Conservation (phyloP, 2,797 vertebrate genomes). For the Oceanodroma leucorhoa region DNA sequence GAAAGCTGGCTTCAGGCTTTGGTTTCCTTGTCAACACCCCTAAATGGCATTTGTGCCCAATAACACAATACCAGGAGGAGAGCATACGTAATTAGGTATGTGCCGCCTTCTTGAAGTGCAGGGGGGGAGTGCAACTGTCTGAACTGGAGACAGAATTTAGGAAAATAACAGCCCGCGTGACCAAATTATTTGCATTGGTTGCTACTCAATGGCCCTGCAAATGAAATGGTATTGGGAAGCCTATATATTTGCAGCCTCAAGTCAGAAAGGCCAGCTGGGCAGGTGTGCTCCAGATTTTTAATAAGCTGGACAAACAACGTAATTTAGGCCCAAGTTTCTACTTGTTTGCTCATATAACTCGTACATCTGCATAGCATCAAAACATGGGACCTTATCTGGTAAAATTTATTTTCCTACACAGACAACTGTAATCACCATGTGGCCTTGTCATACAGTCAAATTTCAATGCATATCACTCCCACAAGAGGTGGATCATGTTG, state of each 20-base stretch:
- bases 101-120: neutral
- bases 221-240: neutral
- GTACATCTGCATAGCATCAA: neutral
- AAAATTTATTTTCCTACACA: neutral
- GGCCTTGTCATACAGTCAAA: neutral
- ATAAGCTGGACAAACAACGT: neutral
- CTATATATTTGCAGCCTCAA: neutral
- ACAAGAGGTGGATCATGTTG: neutral
- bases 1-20: constrained; percentile 2
- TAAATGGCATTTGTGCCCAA: neutral
- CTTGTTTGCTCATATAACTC: neutral
- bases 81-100: neutral
- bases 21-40: constrained; percentile 7
- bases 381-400: neutral
- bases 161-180: neutral
- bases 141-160: neutral
- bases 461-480: neutral
- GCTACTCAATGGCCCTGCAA: neutral
- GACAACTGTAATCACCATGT: neutral
- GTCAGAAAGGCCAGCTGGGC: neutral
- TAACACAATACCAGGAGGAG: neutral
- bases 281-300: neutral
- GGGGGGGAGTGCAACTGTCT: neutral
- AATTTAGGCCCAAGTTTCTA: neutral
- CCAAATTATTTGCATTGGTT: neutral